phyloP scores from a whole-genome alignment of 2,888 invertebrate genomes.

The Ametastegia equiseti region DNA sequence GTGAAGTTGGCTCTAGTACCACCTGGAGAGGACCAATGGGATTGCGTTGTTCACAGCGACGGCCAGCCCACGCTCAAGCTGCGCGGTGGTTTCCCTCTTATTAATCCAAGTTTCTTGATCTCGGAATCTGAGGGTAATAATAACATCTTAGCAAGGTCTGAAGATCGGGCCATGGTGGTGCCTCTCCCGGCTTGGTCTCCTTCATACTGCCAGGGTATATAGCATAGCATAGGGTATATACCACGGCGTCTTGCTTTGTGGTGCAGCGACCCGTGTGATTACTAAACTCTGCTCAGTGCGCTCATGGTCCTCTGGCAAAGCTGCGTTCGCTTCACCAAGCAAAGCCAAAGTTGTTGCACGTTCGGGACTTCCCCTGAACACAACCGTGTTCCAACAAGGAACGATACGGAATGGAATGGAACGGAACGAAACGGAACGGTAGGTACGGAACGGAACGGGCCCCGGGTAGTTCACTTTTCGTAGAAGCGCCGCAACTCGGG shows the following conservation, averaged over 20 bases:
- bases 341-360: conserved; percentile 59
- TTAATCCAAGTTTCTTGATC: conserved; percentile 44
- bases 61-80: conserved; percentile 27
- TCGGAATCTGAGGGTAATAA: conserved; percentile 56
- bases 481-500: conserved; percentile 22
- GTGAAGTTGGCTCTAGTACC: neutral
- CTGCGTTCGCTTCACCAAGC: conserved; percentile 63
- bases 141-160: conserved; percentile 62
- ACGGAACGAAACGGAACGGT: neutral
- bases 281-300: conserved; percentile 62
- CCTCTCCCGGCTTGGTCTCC: conserved; percentile 12
- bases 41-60: neutral
- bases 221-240: no score
- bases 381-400: no score
- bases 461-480: neutral
- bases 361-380: conserved; percentile 36
- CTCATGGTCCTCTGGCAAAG: conserved; percentile 52
- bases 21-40: neutral
- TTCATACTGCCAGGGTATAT: neutral
- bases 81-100: conserved; percentile 17
- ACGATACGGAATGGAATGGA: no score
- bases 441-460: neutral
- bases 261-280: conserved; percentile 73
- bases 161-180: conserved; percentile 55
- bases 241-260: conserved; percentile 68